These are phyloP conservation scores for Dipodomys spectabilis DNA, from an alignment of 2,113 vertebrate species.

Conservation along the genomic window DNA sequence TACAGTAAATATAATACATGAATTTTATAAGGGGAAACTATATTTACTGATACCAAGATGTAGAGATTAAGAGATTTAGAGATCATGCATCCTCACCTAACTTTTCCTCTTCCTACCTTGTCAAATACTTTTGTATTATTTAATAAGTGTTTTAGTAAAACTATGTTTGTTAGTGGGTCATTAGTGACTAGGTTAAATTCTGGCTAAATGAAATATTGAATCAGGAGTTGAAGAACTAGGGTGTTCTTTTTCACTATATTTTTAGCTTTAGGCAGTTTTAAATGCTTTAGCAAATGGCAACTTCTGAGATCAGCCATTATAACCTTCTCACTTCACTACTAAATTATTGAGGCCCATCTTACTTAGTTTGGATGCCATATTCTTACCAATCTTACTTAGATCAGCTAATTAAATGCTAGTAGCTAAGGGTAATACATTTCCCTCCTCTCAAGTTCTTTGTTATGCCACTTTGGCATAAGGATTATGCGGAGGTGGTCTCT, in stretches of 20 bases:
- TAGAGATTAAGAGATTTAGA: neutral
- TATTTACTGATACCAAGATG: slow-evolving; percentile 51
- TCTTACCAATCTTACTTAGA: neutral
- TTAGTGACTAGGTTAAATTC: slow-evolving; percentile 22
- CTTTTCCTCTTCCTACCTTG: neutral
- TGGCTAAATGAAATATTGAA: slow-evolving; percentile 22
- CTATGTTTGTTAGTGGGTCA: neutral
- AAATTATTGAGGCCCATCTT: neutral
- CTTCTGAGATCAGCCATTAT: slow-evolving; percentile 14
- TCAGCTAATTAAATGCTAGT: neutral
- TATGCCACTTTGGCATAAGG: neutral
- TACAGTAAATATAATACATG: neutral
- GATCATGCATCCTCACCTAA: neutral
- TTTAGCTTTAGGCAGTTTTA: neutral
- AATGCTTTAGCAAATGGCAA: neutral
- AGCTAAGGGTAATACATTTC: neutral
- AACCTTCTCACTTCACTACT: neutral
- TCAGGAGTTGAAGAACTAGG: slow-evolving; percentile 1
- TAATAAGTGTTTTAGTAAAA: neutral
- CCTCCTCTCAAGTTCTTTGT: neutral
- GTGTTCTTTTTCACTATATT: neutral
- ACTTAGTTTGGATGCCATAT: slow-evolving; percentile 1
- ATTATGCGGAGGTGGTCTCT: neutral
- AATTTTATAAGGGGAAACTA: slow-evolving; percentile 57
- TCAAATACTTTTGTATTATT: neutral